phyloP scores from a whole-genome alignment of 2,113 vertebrate species.

The Lamprologus callipterus region DNA sequence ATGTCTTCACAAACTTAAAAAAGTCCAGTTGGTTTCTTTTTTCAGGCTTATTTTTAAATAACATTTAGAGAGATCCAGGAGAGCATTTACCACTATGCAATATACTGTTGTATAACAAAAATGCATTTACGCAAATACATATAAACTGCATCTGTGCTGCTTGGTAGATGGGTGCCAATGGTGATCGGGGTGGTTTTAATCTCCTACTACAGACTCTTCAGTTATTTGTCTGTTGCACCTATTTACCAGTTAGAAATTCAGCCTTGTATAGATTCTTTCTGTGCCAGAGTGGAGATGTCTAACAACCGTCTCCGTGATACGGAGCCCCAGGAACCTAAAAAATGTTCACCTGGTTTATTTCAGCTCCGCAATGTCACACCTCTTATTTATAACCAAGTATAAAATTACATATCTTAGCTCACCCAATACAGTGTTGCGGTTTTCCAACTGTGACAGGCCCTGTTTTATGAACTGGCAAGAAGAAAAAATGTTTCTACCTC shows the following conservation, averaged over 20 bases:
- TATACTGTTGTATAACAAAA: neutral
- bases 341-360: neutral
- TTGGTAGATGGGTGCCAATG: neutral
- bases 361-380: neutral
- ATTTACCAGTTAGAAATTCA: neutral
- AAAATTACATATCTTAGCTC: neutral
- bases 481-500: neutral
- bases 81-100: neutral
- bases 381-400: neutral
- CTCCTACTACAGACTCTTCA: neutral
- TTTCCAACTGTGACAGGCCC: neutral
- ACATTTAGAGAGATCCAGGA: neutral
- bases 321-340: neutral
- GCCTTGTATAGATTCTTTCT: neutral
- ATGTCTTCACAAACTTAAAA: neutral
- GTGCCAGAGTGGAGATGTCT: neutral
- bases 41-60: neutral
- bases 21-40: neutral
- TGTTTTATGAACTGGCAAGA: neutral
- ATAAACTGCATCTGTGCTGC: neutral
- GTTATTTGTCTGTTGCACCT: neutral
- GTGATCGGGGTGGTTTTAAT: neutral
- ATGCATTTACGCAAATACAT: neutral
- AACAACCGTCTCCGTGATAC: neutral
- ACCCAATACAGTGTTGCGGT: neutral